These are phyloP conservation scores for Aphodius sticticus DNA, from an alignment of 2,888 invertebrate species.

Conservation along the genomic window DNA sequence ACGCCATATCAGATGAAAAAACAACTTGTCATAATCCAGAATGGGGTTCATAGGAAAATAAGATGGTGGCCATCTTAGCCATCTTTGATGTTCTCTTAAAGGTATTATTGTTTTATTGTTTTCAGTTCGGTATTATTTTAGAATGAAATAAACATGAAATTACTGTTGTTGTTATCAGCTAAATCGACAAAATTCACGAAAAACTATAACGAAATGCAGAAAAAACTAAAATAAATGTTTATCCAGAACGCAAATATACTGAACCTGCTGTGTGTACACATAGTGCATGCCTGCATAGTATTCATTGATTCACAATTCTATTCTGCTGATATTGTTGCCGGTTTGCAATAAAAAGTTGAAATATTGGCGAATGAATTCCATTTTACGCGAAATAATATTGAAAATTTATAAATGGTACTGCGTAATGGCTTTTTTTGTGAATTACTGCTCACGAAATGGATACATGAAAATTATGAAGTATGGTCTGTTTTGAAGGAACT, in stretches of 20 bases:
- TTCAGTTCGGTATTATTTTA: too few species aligned
- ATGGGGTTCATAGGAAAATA: too few species aligned
- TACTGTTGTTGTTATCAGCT: too few species aligned
- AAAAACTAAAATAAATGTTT: background rate
- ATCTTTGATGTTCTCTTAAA: too few species aligned
- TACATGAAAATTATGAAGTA: background rate
- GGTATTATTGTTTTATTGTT: too few species aligned
- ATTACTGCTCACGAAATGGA: background rate
- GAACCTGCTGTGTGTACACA: too few species aligned
- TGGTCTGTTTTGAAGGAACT: background rate
- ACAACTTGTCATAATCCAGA: too few species aligned
- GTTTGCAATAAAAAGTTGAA: background rate
- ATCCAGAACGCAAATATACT: background rate
- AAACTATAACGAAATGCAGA: background rate
- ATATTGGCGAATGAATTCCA: background rate
- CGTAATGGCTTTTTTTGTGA: background rate
- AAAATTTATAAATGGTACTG: too few species aligned
- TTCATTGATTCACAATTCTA: background rate
- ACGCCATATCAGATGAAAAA: too few species aligned
- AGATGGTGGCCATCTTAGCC: too few species aligned
- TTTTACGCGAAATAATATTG: too few species aligned
- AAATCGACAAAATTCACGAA: background rate
- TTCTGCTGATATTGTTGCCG: background rate
- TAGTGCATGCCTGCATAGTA: background rate
- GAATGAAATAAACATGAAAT: too few species aligned